Conservation (phyloP, 2,113 vertebrate genomes). For the Amphiprion ocellaris region DNA sequence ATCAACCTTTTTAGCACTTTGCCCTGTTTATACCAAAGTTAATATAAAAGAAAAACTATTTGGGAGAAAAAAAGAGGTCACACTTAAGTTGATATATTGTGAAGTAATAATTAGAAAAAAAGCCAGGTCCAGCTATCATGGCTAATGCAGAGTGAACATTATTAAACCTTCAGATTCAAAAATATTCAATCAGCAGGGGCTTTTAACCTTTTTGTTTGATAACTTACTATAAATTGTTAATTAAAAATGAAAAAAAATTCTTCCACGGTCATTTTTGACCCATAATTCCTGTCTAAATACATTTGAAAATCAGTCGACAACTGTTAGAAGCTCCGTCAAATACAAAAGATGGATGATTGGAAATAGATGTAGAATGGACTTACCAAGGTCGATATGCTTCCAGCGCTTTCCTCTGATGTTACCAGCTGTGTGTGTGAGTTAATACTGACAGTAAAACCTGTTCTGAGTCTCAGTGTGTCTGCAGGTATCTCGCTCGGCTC, state of each 20-base stretch:
- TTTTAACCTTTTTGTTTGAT: not conserved
- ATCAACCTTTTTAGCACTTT: no score
- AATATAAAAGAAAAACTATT: no score
- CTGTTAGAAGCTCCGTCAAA: not conserved
- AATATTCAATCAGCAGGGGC: not conserved
- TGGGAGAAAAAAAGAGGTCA: no score
- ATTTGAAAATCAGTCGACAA: no score
- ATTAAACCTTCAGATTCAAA: not conserved
- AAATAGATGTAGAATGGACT: conserved; percentile 33
- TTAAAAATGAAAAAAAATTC: not conserved
- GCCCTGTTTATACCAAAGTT: no score
- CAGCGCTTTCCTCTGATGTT: conserved; percentile 5
- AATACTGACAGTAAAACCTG: conserved; percentile 12
- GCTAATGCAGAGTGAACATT: no score
- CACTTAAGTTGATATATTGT: no score
- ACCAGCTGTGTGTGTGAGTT: conserved; percentile 26
- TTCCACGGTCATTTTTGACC: not conserved
- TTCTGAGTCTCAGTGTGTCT: conserved; percentile 28
- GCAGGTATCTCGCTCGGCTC: conserved; percentile 38
- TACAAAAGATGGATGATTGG: not conserved
- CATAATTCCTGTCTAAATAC: not conserved
- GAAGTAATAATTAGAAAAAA: no score
- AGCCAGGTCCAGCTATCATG: no score
- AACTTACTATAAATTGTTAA: not conserved
- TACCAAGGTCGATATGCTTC: conserved; percentile 36